Evolutionary conservation across 2,888 invertebrate genomes (phyloP).

Genomic region (Colletes collaris): DNA sequence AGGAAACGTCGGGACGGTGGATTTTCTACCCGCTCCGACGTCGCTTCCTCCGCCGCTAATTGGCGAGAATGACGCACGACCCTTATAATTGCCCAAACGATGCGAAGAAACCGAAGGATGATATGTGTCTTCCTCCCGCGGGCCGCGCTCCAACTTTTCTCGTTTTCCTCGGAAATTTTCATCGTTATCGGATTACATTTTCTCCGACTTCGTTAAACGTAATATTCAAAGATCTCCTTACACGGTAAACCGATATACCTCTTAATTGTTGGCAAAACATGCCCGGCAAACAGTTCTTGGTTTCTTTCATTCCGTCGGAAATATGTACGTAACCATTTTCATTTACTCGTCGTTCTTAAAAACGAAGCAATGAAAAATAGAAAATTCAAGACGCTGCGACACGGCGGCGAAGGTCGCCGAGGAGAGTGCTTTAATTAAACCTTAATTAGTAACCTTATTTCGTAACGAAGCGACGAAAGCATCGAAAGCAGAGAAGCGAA

Average conservation of each 20-base stretch:
- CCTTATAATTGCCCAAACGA: constrained; percentile 81
- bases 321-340: background rate
- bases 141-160: constrained; percentile 27
- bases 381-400: background rate
- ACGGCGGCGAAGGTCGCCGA: background rate
- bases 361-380: background rate
- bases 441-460: constrained; percentile 4
- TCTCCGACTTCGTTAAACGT: background rate
- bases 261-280: background rate
- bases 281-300: background rate
- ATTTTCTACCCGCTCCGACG: constrained; percentile 45
- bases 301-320: background rate
- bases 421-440: background rate
- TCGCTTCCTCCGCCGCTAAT: constrained; percentile 78
- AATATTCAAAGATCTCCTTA: background rate
- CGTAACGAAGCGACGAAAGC: background rate
- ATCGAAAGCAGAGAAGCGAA: background rate
- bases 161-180: constrained; percentile 35
- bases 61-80: constrained; percentile 82
- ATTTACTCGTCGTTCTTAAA: background rate
- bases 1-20: constrained; percentile 15
- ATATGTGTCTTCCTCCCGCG: constrained; percentile 53
- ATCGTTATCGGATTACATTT: constrained; percentile 17
- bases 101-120: constrained; percentile 60
- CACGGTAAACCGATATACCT: background rate